Base-by-base conservation (phyloP, 2,888 invertebrate species). In the Drosophila aldrichi region DNA sequence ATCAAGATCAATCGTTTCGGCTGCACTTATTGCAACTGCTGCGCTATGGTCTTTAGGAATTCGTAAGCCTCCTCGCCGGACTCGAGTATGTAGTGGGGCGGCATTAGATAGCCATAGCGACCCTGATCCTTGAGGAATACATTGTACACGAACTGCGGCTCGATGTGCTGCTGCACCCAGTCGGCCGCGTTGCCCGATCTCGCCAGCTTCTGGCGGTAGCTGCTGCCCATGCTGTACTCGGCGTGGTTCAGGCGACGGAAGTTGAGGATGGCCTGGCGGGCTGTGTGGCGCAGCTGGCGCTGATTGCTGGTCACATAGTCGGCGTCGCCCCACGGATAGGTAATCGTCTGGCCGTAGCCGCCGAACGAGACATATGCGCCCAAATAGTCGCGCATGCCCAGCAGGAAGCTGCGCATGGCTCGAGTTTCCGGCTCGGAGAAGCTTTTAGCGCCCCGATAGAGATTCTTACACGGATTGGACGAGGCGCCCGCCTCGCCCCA, bases 401-500 rank as follows among this genome's bases (percentile, higher is more conserved):
- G 48, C 44, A 92, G 89, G 81, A 95, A 95, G 32, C 94, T 93
- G 92, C 94, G 92, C 43, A 91, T 93, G 8, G 97, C 96, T 51
- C 93, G 92, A 0, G 97, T 96, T 93, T 98, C 98, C 0, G 96
- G 96, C 92, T 98, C 98, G 0, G 97, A 98, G 90, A 97, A 97
- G 3, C 96, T 94, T n/a, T 94, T 94, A 0, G 95, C 92, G 0
- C 98, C 98, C 34, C 96, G 95, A 88, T 95, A 98, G 44, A 96
- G 96, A 82, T 97, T 96, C 62, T 95, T 95, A 83, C 98, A 98
- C 0, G 97, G 96, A 89, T 96, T 95, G 46, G 94, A 95, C 29
- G 94, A 95, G 14, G 97, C 96, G 0, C 97, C 96, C 0, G 97
- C 96, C 81, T 95, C 94, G 22, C 96, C 97, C 97, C 97, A 98